Conservation (phyloP, 2,113 vertebrate species). For the Aythya baeri region DNA sequence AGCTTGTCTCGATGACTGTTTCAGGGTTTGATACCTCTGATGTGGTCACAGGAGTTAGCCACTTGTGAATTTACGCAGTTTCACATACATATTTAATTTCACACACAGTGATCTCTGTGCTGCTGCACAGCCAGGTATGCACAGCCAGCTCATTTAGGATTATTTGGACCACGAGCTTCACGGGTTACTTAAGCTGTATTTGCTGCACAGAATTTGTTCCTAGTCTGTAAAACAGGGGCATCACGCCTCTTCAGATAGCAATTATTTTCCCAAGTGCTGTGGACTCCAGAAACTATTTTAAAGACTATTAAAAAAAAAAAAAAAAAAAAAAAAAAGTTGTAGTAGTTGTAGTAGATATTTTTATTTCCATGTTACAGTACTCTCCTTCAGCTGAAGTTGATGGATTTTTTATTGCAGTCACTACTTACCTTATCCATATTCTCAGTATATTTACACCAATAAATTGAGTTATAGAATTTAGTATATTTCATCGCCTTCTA, state of each 20-base stretch:
- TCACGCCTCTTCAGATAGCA: background rate
- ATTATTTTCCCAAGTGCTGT: background rate
- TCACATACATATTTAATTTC: constrained; percentile 52
- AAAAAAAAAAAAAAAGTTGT: no score
- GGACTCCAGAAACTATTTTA: background rate
- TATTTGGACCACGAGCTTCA: constrained; percentile 42
- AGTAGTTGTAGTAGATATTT: background rate
- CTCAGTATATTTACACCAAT: background rate
- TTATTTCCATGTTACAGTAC: background rate
- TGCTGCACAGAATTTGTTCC: background rate
- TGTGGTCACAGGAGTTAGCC: background rate
- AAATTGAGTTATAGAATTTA: background rate
- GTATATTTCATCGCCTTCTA: background rate
- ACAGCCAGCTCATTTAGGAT: background rate
- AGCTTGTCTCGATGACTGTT: background rate
- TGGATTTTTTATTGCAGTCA: background rate
- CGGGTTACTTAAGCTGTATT: background rate
- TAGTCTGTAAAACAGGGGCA: background rate
- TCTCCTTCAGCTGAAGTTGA: background rate
- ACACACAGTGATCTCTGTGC: background rate
- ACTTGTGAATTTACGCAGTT: background rate
- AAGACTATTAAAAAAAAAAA: background rate
- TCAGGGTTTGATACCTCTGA: background rate
- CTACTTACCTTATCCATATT: background rate
- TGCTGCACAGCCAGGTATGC: background rate